Base-by-base conservation (phyloP, 2,113 vertebrate species). In the Trichomycterus rosablanca region DNA sequence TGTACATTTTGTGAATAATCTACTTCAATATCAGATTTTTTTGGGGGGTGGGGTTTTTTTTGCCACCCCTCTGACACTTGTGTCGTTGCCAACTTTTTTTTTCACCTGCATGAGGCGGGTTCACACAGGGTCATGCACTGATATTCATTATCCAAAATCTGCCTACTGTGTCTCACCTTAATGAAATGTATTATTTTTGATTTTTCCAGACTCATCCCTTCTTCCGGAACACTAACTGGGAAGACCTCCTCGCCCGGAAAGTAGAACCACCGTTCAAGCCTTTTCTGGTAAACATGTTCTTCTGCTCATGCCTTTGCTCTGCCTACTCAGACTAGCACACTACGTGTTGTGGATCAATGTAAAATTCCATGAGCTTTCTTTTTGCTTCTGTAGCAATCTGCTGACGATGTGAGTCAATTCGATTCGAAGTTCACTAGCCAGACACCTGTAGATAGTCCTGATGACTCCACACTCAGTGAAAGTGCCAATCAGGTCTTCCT, bases 391-490 rank as follows among this genome's bases (percentile, higher is more conserved):
- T 70, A 98, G 95, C 95, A 97, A 97, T 98, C 95, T 40, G 95
- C 95, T 79, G 95, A 98, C 78, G 95, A 98, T 71, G 94, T 93
- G 76, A 98, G 95, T 86, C 95, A 98, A 84, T 98, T 98, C 82
- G 95, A 98, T 86, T 97, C 95, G 71, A 97, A 98, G 88, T 98
- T 97, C 91, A 98, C 95, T 81, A 92, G 92, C 85, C 95, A 97
- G 89, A 92, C 95, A 73, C 95, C 95, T 64, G 95, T 97, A 72
- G 95, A 98, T 81, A 98, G 95, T 78, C 95, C 95, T 7, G 95
- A 97, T 70, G 95, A 97, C 84, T 94, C 95, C 74, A 92, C 93
- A 68, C 94, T 98, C 79, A 97, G 95, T 62, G 94, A 97, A 90
- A 97, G 95, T 89, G 95, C 95, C 89, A 98, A 97, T 86, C 93